Evolutionary conservation across 1,140 invertebrate species (phyloP), one percentile per base, ranked within the genome.

Genomic region (Polypedilum pembai): DNA sequence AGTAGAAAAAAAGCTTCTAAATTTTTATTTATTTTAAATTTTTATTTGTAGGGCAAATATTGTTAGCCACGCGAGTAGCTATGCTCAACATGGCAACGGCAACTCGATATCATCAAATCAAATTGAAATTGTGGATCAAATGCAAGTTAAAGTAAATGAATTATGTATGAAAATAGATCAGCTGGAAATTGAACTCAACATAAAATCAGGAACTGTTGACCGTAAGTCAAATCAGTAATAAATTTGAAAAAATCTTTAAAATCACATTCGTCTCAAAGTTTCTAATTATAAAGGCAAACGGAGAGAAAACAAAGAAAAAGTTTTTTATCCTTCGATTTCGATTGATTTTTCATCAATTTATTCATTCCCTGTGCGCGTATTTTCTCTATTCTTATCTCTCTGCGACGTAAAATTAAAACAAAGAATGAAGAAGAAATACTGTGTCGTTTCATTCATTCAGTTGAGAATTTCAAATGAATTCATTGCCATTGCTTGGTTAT

Each of bases 151-250:
- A 79, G 83, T 83, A n/a, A 80, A 77, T 40, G 84, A 85, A 72
- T 80, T 87, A 75, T 81, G 83, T 74, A 79, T 80, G 72, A 83
- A 86, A 80, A 85, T 86, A 79, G 84, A 86, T 75, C 82, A 84
- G 75, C 78, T 87, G 21, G 84, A 87, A 76, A 78, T 84, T 74
- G 85, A 87, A 74, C 78, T 86, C 24, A 83, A 85, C 21, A 79
- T 80, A 3, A 87, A 87, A 79, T 82, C 84, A 65, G 84, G 85
- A 76, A 85, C 85, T 78, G 84, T 87, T 78, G 86, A 87, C 76
- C 80, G 86, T 87, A 80, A 83, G 85, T 82, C 74, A 21, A 72
- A 40, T 7, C 24, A 18, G 18, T 20, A 8, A 5, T 40, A 41
- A 12, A 45, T 15, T 8, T 45, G 8, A 45, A 45, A 45, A 8